Base-by-base conservation (phyloP, 1,140 invertebrate species). In the Harpegnathos saltator region DNA sequence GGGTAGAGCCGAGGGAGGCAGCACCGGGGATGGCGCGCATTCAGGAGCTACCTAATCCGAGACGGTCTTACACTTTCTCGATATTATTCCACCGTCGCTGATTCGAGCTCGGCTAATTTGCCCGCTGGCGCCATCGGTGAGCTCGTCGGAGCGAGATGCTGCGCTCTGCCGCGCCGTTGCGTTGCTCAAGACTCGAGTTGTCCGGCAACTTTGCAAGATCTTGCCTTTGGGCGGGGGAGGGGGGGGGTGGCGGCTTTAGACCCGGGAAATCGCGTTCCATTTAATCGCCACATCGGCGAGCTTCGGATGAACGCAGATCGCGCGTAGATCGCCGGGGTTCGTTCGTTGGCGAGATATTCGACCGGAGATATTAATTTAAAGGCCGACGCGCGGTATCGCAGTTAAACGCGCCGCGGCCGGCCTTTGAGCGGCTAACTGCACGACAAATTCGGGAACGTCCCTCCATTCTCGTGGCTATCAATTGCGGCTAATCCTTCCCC, bases 401-500 rank as follows among this genome's bases (percentile, higher is more conserved):
- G 69, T 73, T 74, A 7, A 59, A 33, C 61, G 19, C 63, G n/a
- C n/a, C n/a, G n/a, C 14, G 62, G 68, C 69, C 65, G 59, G 58
- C 56, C 44, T 59, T 80, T 52, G n/a, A 77, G 48, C 59, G 73
- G 61, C 83, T 78, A 88, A 82, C 84, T 61, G 62, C 75, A 52
- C 78, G 66, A 68, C 82, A 68, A 82, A 59, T 85, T 85, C 83
- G 58, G 77, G 61, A 56, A 63, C 81, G 87, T 88, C 84, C 81
- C 88, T 86, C 81, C 81, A 50, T 80, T 68, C 84, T 74, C 77
- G 75, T 89, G 87, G 87, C 88, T 89, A 89, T 89, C 88, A 89
- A 89, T 89, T 89, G 88, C 66, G 75, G 87, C 88, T 89, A 89
- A 89, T 89, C 88, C 88, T 89, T 89, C 61, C 52, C 59, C 84